phyloP scores from a whole-genome alignment of 1,140 invertebrate genomes.

The Notospermus geniculatus region DNA sequence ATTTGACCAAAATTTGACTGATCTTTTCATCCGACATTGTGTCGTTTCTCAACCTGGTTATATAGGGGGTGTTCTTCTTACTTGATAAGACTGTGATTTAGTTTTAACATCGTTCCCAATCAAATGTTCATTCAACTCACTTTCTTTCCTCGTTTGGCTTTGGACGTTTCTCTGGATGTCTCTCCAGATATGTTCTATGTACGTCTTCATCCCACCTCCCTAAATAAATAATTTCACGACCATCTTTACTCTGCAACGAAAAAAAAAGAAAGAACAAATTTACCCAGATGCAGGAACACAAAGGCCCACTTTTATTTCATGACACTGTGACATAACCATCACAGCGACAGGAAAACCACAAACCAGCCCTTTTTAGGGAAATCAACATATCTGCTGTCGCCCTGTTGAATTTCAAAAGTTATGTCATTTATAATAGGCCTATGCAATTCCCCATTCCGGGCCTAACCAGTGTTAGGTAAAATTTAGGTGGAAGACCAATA shows the following conservation, averaged over 20 bases:
- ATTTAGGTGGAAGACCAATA: too few species aligned
- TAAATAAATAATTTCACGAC: conserved; percentile 63
- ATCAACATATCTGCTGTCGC: too few species aligned
- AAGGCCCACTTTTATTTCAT: too few species aligned
- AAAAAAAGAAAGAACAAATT: not conserved
- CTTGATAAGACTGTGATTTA: not conserved
- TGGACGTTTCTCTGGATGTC: conserved; percentile 77
- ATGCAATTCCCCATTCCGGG: too few species aligned
- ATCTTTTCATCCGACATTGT: not conserved
- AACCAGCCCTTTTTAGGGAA: not conserved
- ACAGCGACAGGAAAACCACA: not conserved
- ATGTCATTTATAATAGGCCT: too few species aligned
- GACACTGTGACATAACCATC: too few species aligned
- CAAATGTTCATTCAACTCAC: conserved; percentile 5
- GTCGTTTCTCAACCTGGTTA: not conserved
- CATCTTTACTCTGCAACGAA: conserved; percentile 30
- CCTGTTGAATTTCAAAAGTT: too few species aligned
- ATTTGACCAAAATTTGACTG: too few species aligned
- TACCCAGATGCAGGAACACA: too few species aligned
- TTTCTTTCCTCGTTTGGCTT: conserved; percentile 64
- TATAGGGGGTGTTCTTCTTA: not conserved
- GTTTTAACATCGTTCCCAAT: too few species aligned
- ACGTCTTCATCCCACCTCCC: conserved; percentile 77
- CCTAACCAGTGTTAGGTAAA: too few species aligned
- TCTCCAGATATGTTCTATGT: conserved; percentile 80